Evolutionary conservation across 2,797 vertebrate genomes (phyloP).

Genomic region (Coregonus suidteri): DNA sequence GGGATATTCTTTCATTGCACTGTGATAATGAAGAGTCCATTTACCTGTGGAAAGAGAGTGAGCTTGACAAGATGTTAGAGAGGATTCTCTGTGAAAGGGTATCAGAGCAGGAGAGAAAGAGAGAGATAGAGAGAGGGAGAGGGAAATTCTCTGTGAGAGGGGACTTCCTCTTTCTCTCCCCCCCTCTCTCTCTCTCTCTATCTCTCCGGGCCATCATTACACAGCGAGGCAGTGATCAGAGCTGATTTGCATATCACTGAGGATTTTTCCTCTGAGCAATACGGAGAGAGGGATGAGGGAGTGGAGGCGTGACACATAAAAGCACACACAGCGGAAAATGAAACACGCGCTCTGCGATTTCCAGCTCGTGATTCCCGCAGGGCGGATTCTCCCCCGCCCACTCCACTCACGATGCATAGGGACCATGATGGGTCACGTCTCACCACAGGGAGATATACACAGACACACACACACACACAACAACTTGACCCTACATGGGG

Average conservation of each 20-base stretch:
- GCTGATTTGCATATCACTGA: not conserved
- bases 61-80: too few species aligned
- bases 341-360: not conserved
- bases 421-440: not conserved
- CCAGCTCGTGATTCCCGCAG: not conserved
- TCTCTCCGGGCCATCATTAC: not conserved
- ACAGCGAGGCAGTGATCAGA: not conserved
- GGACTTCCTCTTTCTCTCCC: constrained; percentile 3
- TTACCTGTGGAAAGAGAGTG: too few species aligned
- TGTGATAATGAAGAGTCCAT: too few species aligned
- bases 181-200: constrained; percentile 16
- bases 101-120: not conserved
- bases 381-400: not conserved
- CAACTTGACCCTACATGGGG: too few species aligned
- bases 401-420: not conserved
- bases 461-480: too few species aligned
- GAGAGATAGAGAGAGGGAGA: not conserved
- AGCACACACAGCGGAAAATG: not conserved
- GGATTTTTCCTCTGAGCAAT: not conserved
- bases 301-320: not conserved
- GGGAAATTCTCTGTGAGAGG: not conserved
- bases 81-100: too few species aligned
- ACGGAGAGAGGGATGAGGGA: not conserved
- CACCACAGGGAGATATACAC: not conserved
- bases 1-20: too few species aligned